phyloP scores from a whole-genome alignment of 2,888 invertebrate species.

The Campaea margaritaria region DNA sequence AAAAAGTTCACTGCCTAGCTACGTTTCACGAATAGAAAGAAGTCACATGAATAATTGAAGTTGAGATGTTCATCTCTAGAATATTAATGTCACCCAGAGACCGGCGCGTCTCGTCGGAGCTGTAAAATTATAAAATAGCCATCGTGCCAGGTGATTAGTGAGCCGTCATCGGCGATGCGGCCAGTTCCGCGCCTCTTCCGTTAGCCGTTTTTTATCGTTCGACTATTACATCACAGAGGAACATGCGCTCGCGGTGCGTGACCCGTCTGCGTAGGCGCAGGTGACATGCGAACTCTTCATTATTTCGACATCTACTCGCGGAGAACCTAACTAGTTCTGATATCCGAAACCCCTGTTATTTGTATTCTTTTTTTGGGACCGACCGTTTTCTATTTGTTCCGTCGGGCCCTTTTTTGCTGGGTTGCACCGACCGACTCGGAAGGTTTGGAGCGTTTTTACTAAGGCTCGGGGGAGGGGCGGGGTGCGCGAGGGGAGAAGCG shows the following conservation, averaged over 20 bases:
- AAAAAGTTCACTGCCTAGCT: slow-evolving; percentile 57
- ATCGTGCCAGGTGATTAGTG: slow-evolving; percentile 63
- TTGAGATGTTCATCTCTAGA: slow-evolving; percentile 53
- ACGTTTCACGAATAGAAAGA: slow-evolving; percentile 56
- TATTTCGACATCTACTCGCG: slow-evolving; percentile 63
- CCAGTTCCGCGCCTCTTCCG: slow-evolving; percentile 76
- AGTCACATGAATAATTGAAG: slow-evolving; percentile 66
- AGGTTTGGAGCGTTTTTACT: slow-evolving; percentile 80
- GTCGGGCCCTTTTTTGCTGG: slow-evolving; percentile 81
- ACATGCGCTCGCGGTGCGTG: slow-evolving; percentile 64
- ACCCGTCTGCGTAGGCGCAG: slow-evolving; percentile 78
- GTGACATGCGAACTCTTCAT: slow-evolving; percentile 75
- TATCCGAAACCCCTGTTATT: slow-evolving; percentile 77
- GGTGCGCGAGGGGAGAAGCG: slow-evolving; percentile 49
- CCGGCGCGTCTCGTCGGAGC: slow-evolving; percentile 42
- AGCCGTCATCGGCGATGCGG: slow-evolving; percentile 56
- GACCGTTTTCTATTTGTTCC: slow-evolving; percentile 83
- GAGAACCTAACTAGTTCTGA: slow-evolving; percentile 71
- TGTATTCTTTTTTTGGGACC: slow-evolving; percentile 67
- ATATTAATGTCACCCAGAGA: slow-evolving; percentile 51
- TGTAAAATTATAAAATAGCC: slow-evolving; percentile 61
- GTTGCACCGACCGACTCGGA: slow-evolving; percentile 73
- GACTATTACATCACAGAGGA: slow-evolving; percentile 74
- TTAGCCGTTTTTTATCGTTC: slow-evolving; percentile 68
- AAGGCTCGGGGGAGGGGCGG: slow-evolving; percentile 58